Conservation (phyloP, 2,888 invertebrate species). For the Apodemia zela region DNA sequence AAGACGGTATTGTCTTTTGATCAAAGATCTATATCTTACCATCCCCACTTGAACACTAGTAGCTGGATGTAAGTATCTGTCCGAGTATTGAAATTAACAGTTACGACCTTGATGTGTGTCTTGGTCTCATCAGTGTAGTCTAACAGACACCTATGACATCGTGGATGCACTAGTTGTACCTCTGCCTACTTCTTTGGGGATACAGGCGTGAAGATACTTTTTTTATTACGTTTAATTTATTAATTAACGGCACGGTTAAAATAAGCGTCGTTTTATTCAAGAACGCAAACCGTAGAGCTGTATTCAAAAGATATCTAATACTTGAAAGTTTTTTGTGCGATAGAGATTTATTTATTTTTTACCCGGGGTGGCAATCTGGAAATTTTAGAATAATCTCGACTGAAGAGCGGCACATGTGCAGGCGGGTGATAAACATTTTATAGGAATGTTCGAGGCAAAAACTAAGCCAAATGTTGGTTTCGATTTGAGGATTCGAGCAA, state of each 20-base stretch:
- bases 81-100: too few species aligned
- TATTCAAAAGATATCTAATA: conserved; percentile 8
- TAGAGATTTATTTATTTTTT: conserved; percentile 77
- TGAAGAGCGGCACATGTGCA: conserved; percentile 66
- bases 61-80: too few species aligned
- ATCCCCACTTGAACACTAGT: too few species aligned
- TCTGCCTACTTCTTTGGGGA: too few species aligned
- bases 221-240: neutral
- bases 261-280: neutral
- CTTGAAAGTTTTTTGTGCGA: conserved; percentile 54
- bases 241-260: neutral
- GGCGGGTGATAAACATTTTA: conserved; percentile 75
- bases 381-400: conserved; percentile 73
- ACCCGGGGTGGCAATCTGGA: conserved; percentile 78
- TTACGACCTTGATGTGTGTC: too few species aligned
- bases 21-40: too few species aligned
- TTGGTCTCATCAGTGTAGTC: too few species aligned
- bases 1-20: too few species aligned
- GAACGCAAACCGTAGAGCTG: neutral
- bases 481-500: conserved; percentile 55
- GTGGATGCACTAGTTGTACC: too few species aligned
- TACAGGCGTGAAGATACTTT: too few species aligned
- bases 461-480: conserved; percentile 72
- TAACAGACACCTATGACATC: too few species aligned
- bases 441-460: conserved; percentile 76